These are phyloP conservation scores for Rhegmatorhina hoffmannsi DNA, from an alignment of 2,113 vertebrate species.

Conservation along the genomic window DNA sequence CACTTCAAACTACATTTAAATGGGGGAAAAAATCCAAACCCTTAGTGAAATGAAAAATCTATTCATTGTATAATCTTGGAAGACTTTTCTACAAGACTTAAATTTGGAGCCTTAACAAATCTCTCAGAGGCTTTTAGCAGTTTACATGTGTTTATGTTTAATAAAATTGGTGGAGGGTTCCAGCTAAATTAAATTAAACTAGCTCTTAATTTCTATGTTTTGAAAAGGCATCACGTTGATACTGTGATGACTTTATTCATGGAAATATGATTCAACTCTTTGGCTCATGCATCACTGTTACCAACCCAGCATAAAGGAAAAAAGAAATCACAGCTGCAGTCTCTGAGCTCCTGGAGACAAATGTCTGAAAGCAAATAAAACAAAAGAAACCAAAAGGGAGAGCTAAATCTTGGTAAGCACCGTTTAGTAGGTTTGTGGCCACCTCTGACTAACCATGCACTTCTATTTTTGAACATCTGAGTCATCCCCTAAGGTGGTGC, in stretches of 20 bases:
- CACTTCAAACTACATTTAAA: constrained; percentile 42
- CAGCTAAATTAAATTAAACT: constrained; percentile 60
- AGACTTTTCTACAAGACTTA: constrained; percentile 12
- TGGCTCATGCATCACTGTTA: constrained; percentile 16
- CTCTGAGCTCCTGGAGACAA: constrained; percentile 30
- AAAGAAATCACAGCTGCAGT: constrained; percentile 48
- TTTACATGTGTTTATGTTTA: constrained; percentile 42
- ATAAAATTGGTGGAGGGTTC: constrained; percentile 35
- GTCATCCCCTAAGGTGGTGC: not conserved
- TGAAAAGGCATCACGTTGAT: constrained; percentile 44
- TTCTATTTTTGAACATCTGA: constrained; percentile 37
- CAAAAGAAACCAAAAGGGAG: constrained; percentile 39
- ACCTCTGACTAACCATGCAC: not conserved
- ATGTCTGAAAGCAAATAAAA: constrained; percentile 46
- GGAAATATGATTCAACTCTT: constrained; percentile 47
- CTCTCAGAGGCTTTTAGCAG: constrained; percentile 52
- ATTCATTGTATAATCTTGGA: constrained; percentile 47
- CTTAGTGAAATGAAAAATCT: constrained; percentile 43
- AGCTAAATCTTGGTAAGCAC: not conserved
- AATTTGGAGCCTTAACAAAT: constrained; percentile 30
- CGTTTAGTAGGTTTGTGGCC: constrained; percentile 2
- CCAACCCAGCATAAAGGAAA: not conserved
- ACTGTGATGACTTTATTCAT: constrained; percentile 39
- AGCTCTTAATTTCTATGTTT: constrained; percentile 51
- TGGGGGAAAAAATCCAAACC: not conserved